phyloP scores from a whole-genome alignment of 2,797 vertebrate genomes.

The Pristis pectinata region DNA sequence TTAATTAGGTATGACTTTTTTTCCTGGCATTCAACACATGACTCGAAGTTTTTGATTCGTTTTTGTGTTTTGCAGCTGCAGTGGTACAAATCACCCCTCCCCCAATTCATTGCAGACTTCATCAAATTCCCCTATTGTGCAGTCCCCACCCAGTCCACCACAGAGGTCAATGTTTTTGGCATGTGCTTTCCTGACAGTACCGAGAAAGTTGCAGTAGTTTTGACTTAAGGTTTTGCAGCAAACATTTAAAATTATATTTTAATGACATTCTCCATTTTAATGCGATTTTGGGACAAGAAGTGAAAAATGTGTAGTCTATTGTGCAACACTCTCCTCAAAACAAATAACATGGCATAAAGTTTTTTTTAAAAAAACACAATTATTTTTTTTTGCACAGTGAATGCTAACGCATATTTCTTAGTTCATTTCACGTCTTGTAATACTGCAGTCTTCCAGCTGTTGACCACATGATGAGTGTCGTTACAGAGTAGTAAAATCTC shows the following conservation, averaged over 20 bases:
- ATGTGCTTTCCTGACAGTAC: background rate
- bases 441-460: constrained; percentile 35
- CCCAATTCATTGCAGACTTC: constrained; percentile 5
- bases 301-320: background rate
- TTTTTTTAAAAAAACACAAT: background rate
- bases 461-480: constrained; percentile 27
- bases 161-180: constrained; percentile 11
- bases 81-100: background rate
- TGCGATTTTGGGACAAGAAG: too few species aligned
- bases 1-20: background rate
- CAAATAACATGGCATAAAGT: background rate
- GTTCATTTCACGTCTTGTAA: constrained; percentile 15
- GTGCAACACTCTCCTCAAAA: background rate
- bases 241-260: background rate
- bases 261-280: background rate
- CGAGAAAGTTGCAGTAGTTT: background rate
- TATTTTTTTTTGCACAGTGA: background rate
- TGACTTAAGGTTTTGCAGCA: too few species aligned
- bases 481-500: constrained; percentile 27
- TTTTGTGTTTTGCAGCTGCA: constrained; percentile 25
- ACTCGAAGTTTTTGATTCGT: background rate
- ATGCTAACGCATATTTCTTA: background rate
- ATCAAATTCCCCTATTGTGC: constrained; percentile 25
- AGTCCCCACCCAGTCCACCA: constrained; percentile 33
- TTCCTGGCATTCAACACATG: background rate